Evolutionary conservation across 2,797 vertebrate species (phyloP), one percentile per base, ranked within the genome.

Genomic region (Xiphophorus birchmanni): DNA sequence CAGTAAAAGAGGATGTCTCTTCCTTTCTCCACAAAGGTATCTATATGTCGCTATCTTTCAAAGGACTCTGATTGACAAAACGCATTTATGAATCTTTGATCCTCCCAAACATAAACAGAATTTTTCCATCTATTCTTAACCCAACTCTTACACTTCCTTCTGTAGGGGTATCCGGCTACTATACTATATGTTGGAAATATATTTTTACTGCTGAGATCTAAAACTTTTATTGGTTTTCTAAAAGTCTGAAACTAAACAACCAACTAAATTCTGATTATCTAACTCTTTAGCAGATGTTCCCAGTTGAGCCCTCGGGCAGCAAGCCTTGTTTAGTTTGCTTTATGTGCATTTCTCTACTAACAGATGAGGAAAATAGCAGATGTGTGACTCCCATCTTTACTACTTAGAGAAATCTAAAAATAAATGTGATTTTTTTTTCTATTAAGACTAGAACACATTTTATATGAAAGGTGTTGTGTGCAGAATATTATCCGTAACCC

Each of bases 251-350:
- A 73, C 48, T 58, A 75, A 47, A 72, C n/a, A 84, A 80, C 23
- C 67, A 45, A 77, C 47, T 50, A 37, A 69, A 78, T 79, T 60
- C 65, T 1, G 44, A 65, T 23, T 86, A 82, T 81, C 77, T 26
- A 76, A 76, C 74, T 79, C 79, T 82, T 83, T n/a, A 44, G 82
- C 91, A 92, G 85, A 89, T 92, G 83, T 85, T 91, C 76, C 80
- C 73, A 83, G 81, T 12, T 0, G 75, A 84, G 81, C 78, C 90
- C 81, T 83, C 65, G 0, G 85, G 92, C 87, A 77, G 50, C 17
- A 10, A 74, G 63, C 35, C 75, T 77, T 80, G 77, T 86, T 88
- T 84, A 84, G 77, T 86, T 87, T 84, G 77, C 44, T 85, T 81
- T 76, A 79, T 81, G 84, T 72, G 82, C 63, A 77, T 50, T 45